Evolutionary conservation across 2,888 invertebrate species (phyloP), one percentile per base, ranked within the genome.

Genomic region (Noctua janthe): DNA sequence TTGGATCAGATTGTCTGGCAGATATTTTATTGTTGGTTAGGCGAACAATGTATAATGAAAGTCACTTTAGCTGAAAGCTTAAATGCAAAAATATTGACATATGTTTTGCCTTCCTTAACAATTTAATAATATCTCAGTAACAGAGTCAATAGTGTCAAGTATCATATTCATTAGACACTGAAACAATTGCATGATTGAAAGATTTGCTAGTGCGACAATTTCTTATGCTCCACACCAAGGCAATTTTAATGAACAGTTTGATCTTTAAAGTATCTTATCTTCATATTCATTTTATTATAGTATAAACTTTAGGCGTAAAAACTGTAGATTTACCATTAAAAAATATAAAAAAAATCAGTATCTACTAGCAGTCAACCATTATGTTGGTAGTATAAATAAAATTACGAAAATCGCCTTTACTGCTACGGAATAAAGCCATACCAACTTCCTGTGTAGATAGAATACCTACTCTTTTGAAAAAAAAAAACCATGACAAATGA

Each of bases 241-340:
- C n/a, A 77, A 83, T 77, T 43, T 76, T 35, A 77, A 83, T 83
- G 35, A 67, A 80, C 56, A 17, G 43, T 69, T 59, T 76, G 54
- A 75, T 76, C 83, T 76, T 76, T 15, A 56, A 66, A 66, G 11
- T 67, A 35, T 51, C 66, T 76, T 56, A 80, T 83, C 66, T 80
- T 67, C 39, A 39, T 15, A 56, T 15, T 83, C 76, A 49, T 76
- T 76, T 76, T 0, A 43, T 35, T 76, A 59, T 35, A 43, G 15
- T 10, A 67, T 83, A 67, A 23, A 15, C 66, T 56, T 10, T 23
- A 51, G 10, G 10, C 56, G 17, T 81, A 51, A 62, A 62, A 62
- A 43, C 54, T n/a, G 17, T 1, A 47, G 39, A 56, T 67, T n/a
- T 39, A 29, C 23, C 15, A 64, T 5, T 3, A 43, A 17, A 17